Evolutionary conservation across 2,888 invertebrate genomes (phyloP).

Genomic region (Limulus polyphemus): DNA sequence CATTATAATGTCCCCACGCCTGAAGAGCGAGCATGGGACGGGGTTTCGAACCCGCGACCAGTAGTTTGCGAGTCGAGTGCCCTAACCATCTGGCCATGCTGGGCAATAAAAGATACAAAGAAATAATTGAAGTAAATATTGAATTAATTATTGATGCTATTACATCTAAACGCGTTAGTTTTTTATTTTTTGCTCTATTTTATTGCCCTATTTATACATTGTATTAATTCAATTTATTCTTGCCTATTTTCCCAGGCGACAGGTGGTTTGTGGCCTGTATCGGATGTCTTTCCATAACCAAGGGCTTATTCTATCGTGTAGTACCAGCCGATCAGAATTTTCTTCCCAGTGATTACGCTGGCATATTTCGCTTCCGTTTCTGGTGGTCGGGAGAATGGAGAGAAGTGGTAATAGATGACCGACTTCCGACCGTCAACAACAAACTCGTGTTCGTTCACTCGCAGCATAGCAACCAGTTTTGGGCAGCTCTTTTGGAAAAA

Average conservation of each 20-base stretch:
- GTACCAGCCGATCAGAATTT: constrained; percentile 82
- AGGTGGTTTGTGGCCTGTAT: constrained; percentile 80
- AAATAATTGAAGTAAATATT: too few species aligned
- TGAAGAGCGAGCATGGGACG: too few species aligned
- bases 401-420: constrained; percentile 63
- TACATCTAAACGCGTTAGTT: too few species aligned
- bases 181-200: too few species aligned
- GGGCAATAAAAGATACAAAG: too few species aligned
- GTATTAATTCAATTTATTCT: too few species aligned
- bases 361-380: constrained; percentile 55
- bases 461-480: constrained; percentile 64
- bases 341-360: constrained; percentile 40
- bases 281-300: constrained; percentile 55
- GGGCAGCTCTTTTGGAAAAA: constrained; percentile 80
- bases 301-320: constrained; percentile 77
- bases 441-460: constrained; percentile 73
- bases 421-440: constrained; percentile 74
- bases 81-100: too few species aligned
- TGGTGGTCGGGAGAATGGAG: constrained; percentile 95
- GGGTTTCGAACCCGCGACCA: too few species aligned
- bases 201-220: too few species aligned
- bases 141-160: too few species aligned
- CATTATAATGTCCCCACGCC: too few species aligned
- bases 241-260: constrained; percentile 49
- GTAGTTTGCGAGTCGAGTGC: too few species aligned